A percentile compares a stretch with the other conserved stretches of the same genome.
These are phyloP conservation scores for Caenorhabditis parvicauda DNA, from an alignment of 2,888 invertebrate genomes.

Conservation along the genomic window DNA sequence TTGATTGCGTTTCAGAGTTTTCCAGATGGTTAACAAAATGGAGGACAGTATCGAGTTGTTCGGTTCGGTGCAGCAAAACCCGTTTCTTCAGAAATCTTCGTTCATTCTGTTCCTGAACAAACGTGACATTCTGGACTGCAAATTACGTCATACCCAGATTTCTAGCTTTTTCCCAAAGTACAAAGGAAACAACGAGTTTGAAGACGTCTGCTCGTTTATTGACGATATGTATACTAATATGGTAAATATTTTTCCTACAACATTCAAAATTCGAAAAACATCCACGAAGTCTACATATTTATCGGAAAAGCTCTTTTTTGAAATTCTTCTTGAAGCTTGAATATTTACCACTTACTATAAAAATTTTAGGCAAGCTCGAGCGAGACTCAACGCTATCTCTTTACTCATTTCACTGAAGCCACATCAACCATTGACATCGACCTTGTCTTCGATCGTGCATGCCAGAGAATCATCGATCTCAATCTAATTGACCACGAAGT, in stretches of 20 bases:
- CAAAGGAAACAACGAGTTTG: too few species aligned
- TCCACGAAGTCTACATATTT: too few species aligned
- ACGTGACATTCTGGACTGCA: conserved; percentile 22
- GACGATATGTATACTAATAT: too few species aligned
- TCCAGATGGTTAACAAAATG: conserved; percentile 23
- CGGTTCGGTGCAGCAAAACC: conserved; percentile 21
- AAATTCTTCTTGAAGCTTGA: too few species aligned
- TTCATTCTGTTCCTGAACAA: conserved; percentile 40
- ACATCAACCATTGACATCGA: conserved; percentile 26
- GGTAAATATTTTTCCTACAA: too few species aligned
- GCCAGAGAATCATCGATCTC: too few species aligned
- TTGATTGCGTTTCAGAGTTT: not conserved
- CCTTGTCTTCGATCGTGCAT: conserved; percentile 22
- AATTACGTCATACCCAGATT: conserved; percentile 13
- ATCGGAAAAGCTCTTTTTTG: too few species aligned
- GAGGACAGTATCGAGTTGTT: conserved; percentile 31
- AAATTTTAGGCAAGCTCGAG: too few species aligned
- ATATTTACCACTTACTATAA: too few species aligned
- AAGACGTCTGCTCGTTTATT: too few species aligned
- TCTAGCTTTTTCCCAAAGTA: conserved; percentile 19
- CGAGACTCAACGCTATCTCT: conserved; percentile 11
- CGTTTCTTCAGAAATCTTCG: conserved; percentile 23
- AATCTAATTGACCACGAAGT: too few species aligned
- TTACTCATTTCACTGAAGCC: conserved; percentile 25
- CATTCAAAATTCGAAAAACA: too few species aligned